Evolutionary conservation across 1,140 invertebrate species (phyloP).

Genomic region (Listronotus oregonensis): DNA sequence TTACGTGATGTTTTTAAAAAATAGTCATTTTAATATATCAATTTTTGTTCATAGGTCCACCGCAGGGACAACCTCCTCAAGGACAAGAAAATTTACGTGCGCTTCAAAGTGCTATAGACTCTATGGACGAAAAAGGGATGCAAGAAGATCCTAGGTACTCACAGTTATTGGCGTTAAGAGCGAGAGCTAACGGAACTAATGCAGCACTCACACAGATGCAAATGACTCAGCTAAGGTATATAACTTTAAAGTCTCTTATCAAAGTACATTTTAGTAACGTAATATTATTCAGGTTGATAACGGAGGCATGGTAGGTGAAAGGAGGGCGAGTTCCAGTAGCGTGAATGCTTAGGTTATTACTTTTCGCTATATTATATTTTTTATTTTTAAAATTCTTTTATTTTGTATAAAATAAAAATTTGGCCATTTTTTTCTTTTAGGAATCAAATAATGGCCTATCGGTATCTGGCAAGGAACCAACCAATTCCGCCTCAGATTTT

Average conservation of each 20-base stretch:
- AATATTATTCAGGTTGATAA: too few species aligned
- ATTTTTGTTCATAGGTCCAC: background rate
- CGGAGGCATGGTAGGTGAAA: too few species aligned
- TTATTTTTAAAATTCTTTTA: too few species aligned
- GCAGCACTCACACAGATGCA: slow-evolving; percentile 71
- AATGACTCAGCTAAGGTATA: slow-evolving; percentile 76
- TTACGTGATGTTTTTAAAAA: too few species aligned
- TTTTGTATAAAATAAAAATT: too few species aligned
- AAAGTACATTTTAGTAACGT: too few species aligned
- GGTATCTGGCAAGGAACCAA: slow-evolving; percentile 88
- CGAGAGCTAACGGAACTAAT: slow-evolving; percentile 70
- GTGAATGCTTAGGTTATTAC: too few species aligned
- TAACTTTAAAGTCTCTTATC: too few species aligned
- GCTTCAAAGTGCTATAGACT: slow-evolving; percentile 83
- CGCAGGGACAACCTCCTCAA: slow-evolving; percentile 48
- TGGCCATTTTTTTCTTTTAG: slow-evolving; percentile 52
- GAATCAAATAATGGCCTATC: slow-evolving; percentile 95
- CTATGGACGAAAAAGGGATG: slow-evolving; percentile 93
- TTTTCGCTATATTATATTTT: too few species aligned
- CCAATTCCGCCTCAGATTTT: slow-evolving; percentile 82
- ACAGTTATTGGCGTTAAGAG: slow-evolving; percentile 80
- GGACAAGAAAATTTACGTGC: slow-evolving; percentile 81
- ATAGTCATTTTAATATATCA: background rate
- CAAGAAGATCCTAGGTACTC: slow-evolving; percentile 91
- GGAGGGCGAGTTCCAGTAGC: too few species aligned